Base-by-base conservation (phyloP, 2,888 invertebrate genomes). In the Macrosiphum euphorbiae region DNA sequence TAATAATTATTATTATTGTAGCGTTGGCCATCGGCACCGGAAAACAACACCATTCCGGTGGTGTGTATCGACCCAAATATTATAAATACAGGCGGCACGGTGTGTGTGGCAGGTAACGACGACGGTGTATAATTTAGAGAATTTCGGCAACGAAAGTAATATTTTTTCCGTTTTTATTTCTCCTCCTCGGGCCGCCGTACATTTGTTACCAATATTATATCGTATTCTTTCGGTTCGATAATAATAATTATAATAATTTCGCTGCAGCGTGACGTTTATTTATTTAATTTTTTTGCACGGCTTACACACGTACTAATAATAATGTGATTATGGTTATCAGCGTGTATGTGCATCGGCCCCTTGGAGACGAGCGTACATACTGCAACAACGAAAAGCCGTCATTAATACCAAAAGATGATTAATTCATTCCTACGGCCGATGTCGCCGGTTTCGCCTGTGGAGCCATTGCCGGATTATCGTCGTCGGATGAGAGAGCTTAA, bases 321-420 rank as follows among this genome's bases (percentile, higher is more conserved):
- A 35, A 13, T 47, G 7, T n/a, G 26, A 28, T 47, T 47, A 78
- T 8, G 2, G 78, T 78, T 78, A 58, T 78, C 20, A 78, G 35
- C 35, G 35, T 78, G 78, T 28, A 7, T 58, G 41, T 50, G 24
- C 16, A 89, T 13, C 4, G 26, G 86, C 13, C 20, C 5, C 28
- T n/a, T n/a, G 58, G 44, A 61, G 50, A 88, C 35, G 52, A 50
- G 92, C 47, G n/a, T 50, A n/a, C n/a, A 26, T 41, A 47, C 88
- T n/a, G n/a, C n/a, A n/a, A 24, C 84, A 35, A 87, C 87, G 87
- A 67, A 92, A 88, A 41, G 61, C 67, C 78, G 88, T 44, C 67
- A 55, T 92, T 92, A 61, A 92, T 92, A 67, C 52, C 67, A 50
- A 78, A 55, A 78, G 35, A 92, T 92, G 92, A 92, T 92, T 92